These are phyloP conservation scores for Tethya wilhelma DNA, from an alignment of 37 sponge, comb jelly and placozoan genomes.

Conservation along the genomic window DNA sequence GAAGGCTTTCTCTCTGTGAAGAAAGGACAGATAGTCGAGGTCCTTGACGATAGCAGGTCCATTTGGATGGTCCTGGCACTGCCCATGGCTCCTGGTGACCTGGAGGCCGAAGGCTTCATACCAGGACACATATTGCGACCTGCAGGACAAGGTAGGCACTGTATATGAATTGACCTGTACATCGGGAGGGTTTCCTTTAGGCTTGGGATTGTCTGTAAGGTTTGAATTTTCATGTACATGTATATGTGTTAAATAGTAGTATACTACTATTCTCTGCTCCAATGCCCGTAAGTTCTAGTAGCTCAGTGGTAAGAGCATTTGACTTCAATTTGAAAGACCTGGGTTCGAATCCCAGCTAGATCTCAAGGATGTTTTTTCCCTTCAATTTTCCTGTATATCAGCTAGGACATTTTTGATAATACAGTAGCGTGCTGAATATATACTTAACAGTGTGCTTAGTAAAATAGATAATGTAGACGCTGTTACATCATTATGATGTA, in stretches of 20 bases:
- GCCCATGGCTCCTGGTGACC: constrained; percentile 17
- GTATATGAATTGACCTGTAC: no score
- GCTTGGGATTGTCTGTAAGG: no score
- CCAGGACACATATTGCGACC: constrained; percentile 39
- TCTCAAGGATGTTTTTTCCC: no score
- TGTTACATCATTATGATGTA: not conserved
- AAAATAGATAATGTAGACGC: not conserved
- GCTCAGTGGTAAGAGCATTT: no score
- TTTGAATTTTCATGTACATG: no score
- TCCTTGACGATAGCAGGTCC: constrained; percentile 61
- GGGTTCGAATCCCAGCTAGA: no score
- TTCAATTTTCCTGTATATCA: no score
- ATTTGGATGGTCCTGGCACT: constrained; percentile 79
- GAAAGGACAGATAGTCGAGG: constrained; percentile 78
- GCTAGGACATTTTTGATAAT: not conserved
- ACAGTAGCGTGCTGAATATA: not conserved
- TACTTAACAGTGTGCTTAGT: not conserved
- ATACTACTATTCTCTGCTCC: no score
- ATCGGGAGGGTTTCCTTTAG: no score
- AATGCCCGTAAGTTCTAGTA: no score
- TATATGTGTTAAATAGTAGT: no score
- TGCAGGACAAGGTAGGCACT: constrained; percentile 32
- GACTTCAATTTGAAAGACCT: no score
- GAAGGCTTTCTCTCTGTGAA: constrained; percentile 61
- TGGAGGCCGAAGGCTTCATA: constrained; percentile 65